Conservation (phyloP, 2,888 invertebrate species). For the Mesorhabditis belari region DNA sequence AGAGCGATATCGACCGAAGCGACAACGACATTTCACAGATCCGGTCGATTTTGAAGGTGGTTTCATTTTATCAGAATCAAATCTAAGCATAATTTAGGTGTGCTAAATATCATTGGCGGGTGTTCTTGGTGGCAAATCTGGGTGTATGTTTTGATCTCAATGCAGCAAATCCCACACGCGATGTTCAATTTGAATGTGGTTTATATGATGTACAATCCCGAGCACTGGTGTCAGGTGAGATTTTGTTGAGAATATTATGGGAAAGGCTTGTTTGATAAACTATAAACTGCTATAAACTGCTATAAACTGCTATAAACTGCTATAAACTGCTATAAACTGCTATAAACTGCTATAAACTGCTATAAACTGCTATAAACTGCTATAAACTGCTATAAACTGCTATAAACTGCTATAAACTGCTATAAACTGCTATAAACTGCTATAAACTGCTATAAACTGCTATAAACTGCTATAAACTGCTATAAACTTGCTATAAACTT, state of each 20-base stretch:
- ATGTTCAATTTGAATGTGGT: slow-evolving; percentile 53
- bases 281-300: slow-evolving; percentile 26
- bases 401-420: too few species aligned
- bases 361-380: too few species aligned
- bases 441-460: too few species aligned
- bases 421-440: too few species aligned
- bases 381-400: too few species aligned
- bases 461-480: too few species aligned
- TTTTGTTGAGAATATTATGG: not conserved
- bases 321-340: too few species aligned
- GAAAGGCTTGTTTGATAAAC: slow-evolving; percentile 2
- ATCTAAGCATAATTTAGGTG: slow-evolving; percentile 22
- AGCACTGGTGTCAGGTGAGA: slow-evolving; percentile 39
- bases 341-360: too few species aligned
- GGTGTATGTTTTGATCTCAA: slow-evolving; percentile 50
- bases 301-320: slow-evolving; percentile 41
- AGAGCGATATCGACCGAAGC: slow-evolving; percentile 39
- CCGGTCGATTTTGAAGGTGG: slow-evolving; percentile 52
- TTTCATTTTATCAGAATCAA: not conserved
- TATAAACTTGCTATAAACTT: too few species aligned
- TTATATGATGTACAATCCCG: slow-evolving; percentile 51
- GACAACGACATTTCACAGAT: slow-evolving; percentile 43
- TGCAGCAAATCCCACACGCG: slow-evolving; percentile 53
- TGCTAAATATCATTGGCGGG: slow-evolving; percentile 53
- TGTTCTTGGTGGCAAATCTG: slow-evolving; percentile 53